Evolutionary conservation across 2,888 invertebrate species (phyloP), one percentile per base, ranked within the genome.

Genomic region (Teinopalpus imperialis): DNA sequence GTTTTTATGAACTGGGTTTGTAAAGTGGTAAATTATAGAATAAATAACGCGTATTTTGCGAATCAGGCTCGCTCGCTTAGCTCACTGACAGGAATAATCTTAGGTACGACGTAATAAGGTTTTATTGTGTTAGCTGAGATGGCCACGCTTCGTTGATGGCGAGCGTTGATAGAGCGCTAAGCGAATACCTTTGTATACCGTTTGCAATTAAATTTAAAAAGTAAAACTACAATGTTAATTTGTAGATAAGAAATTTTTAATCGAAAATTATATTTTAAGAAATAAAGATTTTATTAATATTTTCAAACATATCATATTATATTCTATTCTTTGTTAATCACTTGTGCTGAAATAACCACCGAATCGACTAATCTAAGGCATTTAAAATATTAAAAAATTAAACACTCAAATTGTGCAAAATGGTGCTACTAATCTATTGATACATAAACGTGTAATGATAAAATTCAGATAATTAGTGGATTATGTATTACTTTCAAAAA

Each of bases 1-100:
- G 56, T 60, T 70, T 69, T 67, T 50, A 61, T 59, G 53, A 54
- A 63, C 63, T 57, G 67, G 67, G 66, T 64, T 67, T 57, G 59
- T 70, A 70, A 57, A 72, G 57, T 70, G 63, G 63, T 61, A 63
- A 71, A 74, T 72, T 70, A 60, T 66, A 61, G 57, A 67, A 69
- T 64, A 73, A 72, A 77, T 63, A 70, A 60, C 57, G 58, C 51
- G 47, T 61, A 61, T 63, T 67, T 62, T 61, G 61, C 64, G 52
- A 51, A 54, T 51, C 53, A 43, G 34, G 42, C 35, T 61, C 59
- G 51, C 51, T 18, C 21, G 32, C 35, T 50, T 48, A 48, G 39
- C 34, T 52, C 49, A 52, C 34, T 42, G 45, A 32, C 49, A 8
- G 48, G 49, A 50, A 48, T 52, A 45, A 40, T 39, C 34, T 32